phyloP scores from a whole-genome alignment of 2,113 vertebrate genomes.

The Condylura cristata region DNA sequence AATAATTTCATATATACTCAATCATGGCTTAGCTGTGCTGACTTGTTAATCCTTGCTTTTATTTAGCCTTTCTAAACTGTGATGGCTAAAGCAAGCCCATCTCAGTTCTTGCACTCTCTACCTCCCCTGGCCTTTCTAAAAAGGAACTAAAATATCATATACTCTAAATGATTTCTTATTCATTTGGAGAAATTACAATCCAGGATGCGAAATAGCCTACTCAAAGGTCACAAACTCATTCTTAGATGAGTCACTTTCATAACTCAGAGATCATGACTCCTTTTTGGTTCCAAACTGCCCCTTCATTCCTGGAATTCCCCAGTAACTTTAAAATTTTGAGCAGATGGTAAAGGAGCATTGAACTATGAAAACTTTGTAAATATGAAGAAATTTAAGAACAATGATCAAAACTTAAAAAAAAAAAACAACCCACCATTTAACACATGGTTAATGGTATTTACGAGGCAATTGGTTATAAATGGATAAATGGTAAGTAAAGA shows the following conservation, averaged over 20 bases:
- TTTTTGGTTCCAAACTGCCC: neutral
- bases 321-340: conserved; percentile 45
- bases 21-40: neutral
- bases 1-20: neutral
- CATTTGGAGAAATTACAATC: neutral
- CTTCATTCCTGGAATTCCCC: conserved; percentile 15
- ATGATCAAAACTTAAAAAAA: conserved; percentile 6
- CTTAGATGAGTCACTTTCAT: neutral
- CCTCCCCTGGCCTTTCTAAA: neutral
- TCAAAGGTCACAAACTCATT: neutral
- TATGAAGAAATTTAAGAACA: conserved; percentile 45
- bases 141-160: neutral
- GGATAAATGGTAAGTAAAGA: too few species aligned
- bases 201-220: neutral
- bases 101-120: neutral
- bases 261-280: neutral
- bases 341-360: conserved; percentile 45
- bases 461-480: conserved; percentile 42
- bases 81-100: neutral
- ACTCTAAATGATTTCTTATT: neutral
- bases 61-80: neutral
- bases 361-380: conserved; percentile 48
- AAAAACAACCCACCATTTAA: neutral
- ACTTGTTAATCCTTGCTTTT: neutral
- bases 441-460: neutral